A percentile compares a stretch with the other conserved stretches of the same genome.
These are phyloP conservation scores for Oncorhynchus tshawytscha DNA, from an alignment of 2,113 vertebrate species.

Conservation along the genomic window DNA sequence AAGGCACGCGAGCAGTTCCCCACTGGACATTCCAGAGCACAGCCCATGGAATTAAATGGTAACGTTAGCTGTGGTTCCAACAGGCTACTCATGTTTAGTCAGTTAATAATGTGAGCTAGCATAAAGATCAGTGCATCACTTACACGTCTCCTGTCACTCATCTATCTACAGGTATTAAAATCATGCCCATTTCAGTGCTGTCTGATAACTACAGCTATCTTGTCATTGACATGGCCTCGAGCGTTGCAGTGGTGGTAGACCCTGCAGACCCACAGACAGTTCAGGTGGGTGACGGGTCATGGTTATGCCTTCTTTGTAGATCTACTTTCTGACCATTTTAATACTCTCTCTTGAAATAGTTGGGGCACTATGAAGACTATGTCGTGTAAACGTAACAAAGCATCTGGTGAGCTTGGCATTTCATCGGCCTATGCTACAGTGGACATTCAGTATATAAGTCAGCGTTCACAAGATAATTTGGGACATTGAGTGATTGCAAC, in stretches of 20 bases:
- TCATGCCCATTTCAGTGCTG: constrained; percentile 89
- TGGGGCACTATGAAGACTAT: no score
- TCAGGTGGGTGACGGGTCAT: constrained; percentile 75
- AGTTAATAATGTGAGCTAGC: background rate
- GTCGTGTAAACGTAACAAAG: no score
- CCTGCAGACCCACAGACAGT: constrained; percentile 90
- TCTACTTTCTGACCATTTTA: no score
- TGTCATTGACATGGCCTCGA: constrained; percentile 83
- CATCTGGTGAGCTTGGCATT: no score
- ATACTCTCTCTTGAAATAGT: background rate
- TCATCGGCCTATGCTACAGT: no score
- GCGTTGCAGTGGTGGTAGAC: constrained; percentile 83
- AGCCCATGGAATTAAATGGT: constrained; percentile 79
- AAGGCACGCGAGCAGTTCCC: constrained; percentile 89
- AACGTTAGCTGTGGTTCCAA: constrained; percentile 48
- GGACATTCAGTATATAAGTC: no score
- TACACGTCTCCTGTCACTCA: background rate
- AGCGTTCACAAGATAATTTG: no score
- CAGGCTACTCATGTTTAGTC: background rate
- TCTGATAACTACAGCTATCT: constrained; percentile 98
- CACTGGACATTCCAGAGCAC: constrained; percentile 82
- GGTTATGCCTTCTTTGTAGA: no score
- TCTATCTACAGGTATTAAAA: constrained; percentile 83
- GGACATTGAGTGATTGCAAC: no score
- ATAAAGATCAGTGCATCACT: background rate